These are phyloP conservation scores for Drosophila micromelanica DNA, from an alignment of 1,140 invertebrate species.

Conservation along the genomic window DNA sequence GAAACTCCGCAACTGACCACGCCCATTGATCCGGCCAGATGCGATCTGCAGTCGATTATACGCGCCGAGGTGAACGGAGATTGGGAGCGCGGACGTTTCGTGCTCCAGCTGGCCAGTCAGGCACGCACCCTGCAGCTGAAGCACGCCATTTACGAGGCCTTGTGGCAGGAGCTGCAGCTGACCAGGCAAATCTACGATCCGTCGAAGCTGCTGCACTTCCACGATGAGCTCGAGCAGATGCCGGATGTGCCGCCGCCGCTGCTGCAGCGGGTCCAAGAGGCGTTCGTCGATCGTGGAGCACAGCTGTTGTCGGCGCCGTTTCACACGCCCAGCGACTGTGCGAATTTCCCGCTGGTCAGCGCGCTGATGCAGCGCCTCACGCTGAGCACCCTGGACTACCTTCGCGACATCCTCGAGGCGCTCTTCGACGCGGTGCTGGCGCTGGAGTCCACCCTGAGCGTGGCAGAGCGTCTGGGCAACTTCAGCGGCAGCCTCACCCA, in stretches of 20 bases:
- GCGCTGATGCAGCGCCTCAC: constrained; percentile 47
- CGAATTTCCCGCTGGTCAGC: constrained; percentile 53
- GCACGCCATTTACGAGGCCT: constrained; percentile 57
- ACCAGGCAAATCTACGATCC: constrained; percentile 65
- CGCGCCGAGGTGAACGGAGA: constrained; percentile 62
- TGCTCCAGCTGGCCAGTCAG: constrained; percentile 43
- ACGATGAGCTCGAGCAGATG: constrained; percentile 28
- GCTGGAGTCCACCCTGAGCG: constrained; percentile 50
- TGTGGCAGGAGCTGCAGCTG: constrained; percentile 68
- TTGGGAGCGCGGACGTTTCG: constrained; percentile 47
- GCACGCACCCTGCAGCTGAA: constrained; percentile 54
- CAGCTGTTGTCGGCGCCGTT: constrained; percentile 64
- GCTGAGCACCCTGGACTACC: constrained; percentile 56
- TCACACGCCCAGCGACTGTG: constrained; percentile 43
- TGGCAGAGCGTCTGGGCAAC: constrained; percentile 57
- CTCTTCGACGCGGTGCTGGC: constrained; percentile 53
- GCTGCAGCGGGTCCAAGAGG: constrained; percentile 21
- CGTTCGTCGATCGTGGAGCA: constrained; percentile 51
- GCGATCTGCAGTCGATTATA: constrained; percentile 47
- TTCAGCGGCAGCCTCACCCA: constrained; percentile 48
- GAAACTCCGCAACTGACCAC: neutral
- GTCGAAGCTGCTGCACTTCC: constrained; percentile 49
- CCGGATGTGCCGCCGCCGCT: constrained; percentile 40
- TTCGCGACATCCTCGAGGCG: constrained; percentile 55
- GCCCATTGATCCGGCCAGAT: neutral